These are phyloP conservation scores for Thalpophila matura DNA, from an alignment of 2,888 invertebrate genomes.

Conservation along the genomic window DNA sequence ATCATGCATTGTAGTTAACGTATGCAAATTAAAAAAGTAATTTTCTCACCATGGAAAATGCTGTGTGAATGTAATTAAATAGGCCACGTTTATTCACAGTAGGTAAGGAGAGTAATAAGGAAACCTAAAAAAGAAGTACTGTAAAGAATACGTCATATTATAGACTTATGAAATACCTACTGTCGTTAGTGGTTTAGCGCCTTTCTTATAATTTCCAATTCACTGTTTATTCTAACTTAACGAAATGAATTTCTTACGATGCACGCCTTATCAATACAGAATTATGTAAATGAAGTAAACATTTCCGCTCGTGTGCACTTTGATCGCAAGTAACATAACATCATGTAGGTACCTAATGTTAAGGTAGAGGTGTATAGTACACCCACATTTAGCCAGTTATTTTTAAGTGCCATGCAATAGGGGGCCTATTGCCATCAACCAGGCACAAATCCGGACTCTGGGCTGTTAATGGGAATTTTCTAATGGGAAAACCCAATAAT, in stretches of 20 bases:
- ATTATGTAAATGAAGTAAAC: conserved; percentile 30
- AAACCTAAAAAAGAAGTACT: neutral
- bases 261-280: conserved; percentile 27
- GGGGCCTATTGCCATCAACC: too few relatives aligned
- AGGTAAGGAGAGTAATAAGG: neutral
- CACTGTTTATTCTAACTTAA: neutral
- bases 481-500: too few relatives aligned
- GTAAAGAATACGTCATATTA: neutral
- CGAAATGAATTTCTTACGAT: neutral
- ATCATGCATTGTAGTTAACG: neutral
- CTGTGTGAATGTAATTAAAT: conserved; percentile 2
- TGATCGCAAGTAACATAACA: too few relatives aligned
- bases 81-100: neutral
- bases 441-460: too few relatives aligned
- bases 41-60: conserved; percentile 19
- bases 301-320: conserved; percentile 38
- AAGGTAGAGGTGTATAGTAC: too few relatives aligned
- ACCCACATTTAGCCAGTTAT: too few relatives aligned
- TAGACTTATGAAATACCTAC: neutral
- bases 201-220: neutral
- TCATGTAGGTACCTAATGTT: too few relatives aligned
- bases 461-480: too few relatives aligned
- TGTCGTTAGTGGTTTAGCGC: neutral
- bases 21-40: conserved; percentile 17
- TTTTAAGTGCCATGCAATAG: too few relatives aligned